Conservation (phyloP, 2,113 vertebrate genomes). For the Onychorhynchus coronatus region DNA sequence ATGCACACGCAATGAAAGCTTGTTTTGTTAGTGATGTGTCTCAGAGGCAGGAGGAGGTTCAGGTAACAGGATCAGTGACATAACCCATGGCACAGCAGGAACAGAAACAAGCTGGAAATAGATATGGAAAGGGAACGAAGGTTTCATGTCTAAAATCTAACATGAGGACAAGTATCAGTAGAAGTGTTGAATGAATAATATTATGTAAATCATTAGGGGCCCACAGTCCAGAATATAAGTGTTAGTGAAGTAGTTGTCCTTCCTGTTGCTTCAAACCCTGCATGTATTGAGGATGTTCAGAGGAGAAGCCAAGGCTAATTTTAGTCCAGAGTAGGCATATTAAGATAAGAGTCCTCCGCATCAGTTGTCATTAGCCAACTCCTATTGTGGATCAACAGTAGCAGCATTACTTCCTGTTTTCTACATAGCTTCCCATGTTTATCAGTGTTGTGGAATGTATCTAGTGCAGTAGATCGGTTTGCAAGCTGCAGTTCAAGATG, state of each 20-base stretch:
- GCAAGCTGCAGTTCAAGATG: not conserved
- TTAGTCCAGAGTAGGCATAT: not conserved
- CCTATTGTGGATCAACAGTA: not conserved
- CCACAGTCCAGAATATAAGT: not conserved
- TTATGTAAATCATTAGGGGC: not conserved
- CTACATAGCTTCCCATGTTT: not conserved
- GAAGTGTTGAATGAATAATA: not conserved
- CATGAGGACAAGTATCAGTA: not conserved
- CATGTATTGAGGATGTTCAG: not conserved
- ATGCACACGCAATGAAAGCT: rapidly evolving
- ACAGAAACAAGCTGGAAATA: not conserved
- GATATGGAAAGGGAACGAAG: not conserved
- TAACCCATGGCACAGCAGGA: not conserved
- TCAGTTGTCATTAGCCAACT: not conserved
- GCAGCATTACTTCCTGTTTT: not conserved
- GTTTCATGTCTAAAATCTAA: not conserved
- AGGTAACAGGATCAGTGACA: not conserved
- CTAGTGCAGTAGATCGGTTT: not conserved
- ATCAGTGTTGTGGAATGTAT: not conserved
- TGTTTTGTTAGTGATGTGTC: not conserved
- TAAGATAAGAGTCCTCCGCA: rapidly evolving
- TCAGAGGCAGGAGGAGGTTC: not conserved
- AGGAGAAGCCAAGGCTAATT: not conserved
- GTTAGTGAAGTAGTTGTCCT: not conserved
- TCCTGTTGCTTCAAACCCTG: not conserved